These are phyloP conservation scores for Nudaria mundana DNA, from an alignment of 2,888 invertebrate species.

Conservation along the genomic window DNA sequence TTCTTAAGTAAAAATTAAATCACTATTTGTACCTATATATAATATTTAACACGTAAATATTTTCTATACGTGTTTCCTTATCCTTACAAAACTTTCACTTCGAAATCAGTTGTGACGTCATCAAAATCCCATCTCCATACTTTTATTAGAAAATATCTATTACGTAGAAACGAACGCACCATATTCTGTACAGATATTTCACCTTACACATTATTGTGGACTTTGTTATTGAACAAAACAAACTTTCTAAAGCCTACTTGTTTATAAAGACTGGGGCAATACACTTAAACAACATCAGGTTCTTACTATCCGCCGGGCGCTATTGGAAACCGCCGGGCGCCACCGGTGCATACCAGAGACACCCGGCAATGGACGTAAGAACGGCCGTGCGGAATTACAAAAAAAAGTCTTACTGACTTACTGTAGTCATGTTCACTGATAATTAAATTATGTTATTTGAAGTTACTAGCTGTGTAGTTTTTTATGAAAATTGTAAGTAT, in stretches of 20 bases:
- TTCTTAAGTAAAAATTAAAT: constrained; percentile 52
- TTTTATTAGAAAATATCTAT: constrained; percentile 10
- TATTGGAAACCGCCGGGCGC: no score
- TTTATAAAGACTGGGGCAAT: background rate
- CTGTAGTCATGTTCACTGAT: no score
- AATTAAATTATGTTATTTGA: no score
- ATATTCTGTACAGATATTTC: background rate
- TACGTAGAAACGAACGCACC: constrained; percentile 23
- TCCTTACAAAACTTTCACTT: constrained; percentile 15
- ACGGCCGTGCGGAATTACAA: no score
- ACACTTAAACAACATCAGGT: no score
- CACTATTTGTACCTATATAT: constrained; percentile 66
- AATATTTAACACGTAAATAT: constrained; percentile 14
- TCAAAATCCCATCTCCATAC: constrained; percentile 7
- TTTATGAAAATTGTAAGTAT: no score
- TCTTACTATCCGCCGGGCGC: no score
- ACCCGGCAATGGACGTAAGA: no score
- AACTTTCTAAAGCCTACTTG: background rate
- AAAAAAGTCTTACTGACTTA: no score
- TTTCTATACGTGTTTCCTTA: constrained; percentile 16
- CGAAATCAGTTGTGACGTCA: constrained; percentile 15
- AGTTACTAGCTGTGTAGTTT: no score
- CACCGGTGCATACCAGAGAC: no score
- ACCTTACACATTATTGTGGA: background rate
- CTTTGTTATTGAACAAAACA: background rate